A percentile compares a stretch with the other conserved stretches of the same genome.
phyloP scores from a whole-genome alignment of 1,140 invertebrate species.

The Xylocopa sonorina region DNA sequence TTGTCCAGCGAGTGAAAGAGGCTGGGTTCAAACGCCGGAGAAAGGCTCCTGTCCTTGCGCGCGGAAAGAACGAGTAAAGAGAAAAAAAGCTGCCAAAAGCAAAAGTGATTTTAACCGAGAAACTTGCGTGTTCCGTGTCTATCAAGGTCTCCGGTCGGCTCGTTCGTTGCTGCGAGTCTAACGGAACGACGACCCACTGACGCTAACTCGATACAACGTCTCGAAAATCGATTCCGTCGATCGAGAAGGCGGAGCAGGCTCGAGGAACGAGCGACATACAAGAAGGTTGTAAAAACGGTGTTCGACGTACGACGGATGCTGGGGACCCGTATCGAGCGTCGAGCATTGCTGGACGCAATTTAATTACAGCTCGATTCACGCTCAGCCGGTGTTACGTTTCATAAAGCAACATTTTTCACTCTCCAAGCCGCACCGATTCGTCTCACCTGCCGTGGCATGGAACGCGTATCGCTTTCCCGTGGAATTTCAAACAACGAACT shows the following conservation, averaged over 20 bases:
- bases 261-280: not conserved
- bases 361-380: slow-evolving; percentile 33
- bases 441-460: not conserved
- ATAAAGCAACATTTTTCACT: not conserved
- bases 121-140: slow-evolving; percentile 55
- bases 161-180: not conserved
- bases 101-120: slow-evolving; percentile 61
- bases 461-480: slow-evolving; percentile 28
- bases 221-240: not conserved
- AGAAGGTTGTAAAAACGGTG: not conserved
- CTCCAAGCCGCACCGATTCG: slow-evolving; percentile 5
- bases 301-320: not conserved
- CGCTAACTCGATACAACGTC: not conserved
- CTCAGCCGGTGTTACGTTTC: slow-evolving; percentile 4
- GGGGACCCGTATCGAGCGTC: not conserved
- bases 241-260: no score
- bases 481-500: slow-evolving; percentile 18
- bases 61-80: slow-evolving; percentile 25
- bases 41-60: slow-evolving; percentile 36
- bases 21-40: slow-evolving; percentile 18
- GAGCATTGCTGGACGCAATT: slow-evolving; percentile 4
- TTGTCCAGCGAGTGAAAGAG: slow-evolving; percentile 24
- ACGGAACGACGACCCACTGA: slow-evolving; percentile 11
- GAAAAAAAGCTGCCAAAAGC: slow-evolving; percentile 37
- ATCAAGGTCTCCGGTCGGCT: slow-evolving; percentile 16